A percentile compares a stretch with the other conserved stretches of the same genome.
Evolutionary conservation across 2,888 invertebrate genomes (phyloP).

Genomic region (Polymixis lichenea): DNA sequence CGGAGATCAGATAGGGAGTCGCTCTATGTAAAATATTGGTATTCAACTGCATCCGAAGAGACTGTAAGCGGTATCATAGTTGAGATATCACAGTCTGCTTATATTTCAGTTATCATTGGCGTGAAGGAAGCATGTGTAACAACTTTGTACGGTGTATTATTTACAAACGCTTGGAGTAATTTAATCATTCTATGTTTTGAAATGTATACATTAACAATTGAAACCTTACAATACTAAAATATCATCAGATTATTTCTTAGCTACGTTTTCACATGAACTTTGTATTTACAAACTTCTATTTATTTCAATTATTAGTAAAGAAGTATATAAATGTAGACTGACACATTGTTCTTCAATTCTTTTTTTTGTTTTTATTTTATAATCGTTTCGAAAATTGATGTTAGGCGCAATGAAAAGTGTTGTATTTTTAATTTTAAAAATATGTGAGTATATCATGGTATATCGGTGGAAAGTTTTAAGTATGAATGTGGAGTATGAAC

Average conservation of each 20-base stretch:
- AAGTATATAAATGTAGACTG: background rate
- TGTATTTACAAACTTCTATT: background rate
- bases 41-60: no score
- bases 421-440: background rate
- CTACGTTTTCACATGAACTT: background rate
- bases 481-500: no score
- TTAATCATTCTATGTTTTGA: constrained; percentile 40
- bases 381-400: background rate
- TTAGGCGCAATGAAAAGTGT: constrained; percentile 6
- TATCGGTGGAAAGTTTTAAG: background rate
- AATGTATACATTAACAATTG: background rate
- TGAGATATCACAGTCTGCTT: no score
- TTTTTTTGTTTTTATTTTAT: background rate
- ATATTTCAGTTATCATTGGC: no score
- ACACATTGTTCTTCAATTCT: background rate
- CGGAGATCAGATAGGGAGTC: no score
- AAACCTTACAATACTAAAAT: background rate
- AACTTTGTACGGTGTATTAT: background rate
- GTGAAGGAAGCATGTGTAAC: background rate
- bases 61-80: background rate
- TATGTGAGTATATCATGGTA: background rate
- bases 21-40: no score
- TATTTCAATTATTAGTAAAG: background rate
- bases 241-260: background rate
- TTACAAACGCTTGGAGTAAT: constrained; percentile 40